These are phyloP conservation scores for Eupithecia tripunctaria DNA, from an alignment of 2,888 invertebrate genomes.

Conservation along the genomic window DNA sequence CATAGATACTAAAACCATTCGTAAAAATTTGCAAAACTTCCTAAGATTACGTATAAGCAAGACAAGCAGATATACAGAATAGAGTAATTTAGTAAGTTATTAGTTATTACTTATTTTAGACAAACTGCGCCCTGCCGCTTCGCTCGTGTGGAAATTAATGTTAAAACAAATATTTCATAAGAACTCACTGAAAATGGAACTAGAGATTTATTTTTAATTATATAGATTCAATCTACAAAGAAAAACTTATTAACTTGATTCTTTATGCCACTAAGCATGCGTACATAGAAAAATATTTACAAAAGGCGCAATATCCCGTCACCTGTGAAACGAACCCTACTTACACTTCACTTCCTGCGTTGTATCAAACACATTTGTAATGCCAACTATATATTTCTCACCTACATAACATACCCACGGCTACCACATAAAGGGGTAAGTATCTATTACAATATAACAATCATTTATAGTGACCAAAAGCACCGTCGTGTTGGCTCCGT, in stretches of 20 bases:
- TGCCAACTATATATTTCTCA: neutral
- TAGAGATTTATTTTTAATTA: too few species aligned
- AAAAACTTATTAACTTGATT: too few species aligned
- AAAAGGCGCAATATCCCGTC: neutral
- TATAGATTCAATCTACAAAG: too few species aligned
- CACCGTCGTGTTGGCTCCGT: neutral
- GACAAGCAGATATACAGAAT: too few species aligned
- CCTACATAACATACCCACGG: slow-evolving; percentile 5
- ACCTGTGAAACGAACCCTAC: neutral
- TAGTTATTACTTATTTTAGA: too few species aligned
- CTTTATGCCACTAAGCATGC: too few species aligned
- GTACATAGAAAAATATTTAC: neutral
- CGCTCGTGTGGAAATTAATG: too few species aligned
- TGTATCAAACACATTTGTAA: neutral
- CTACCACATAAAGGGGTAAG: neutral
- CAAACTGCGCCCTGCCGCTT: too few species aligned
- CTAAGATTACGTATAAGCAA: too few species aligned
- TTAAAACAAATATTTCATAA: too few species aligned
- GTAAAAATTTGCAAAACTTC: neutral
- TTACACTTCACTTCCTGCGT: neutral
- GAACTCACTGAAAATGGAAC: too few species aligned
- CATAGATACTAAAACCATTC: neutral
- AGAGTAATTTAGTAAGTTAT: too few species aligned
- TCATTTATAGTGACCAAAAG: slow-evolving; percentile 1
- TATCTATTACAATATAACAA: slow-evolving; percentile 3